Conservation (phyloP, 2,888 invertebrate genomes). For the Minunthozetes semirufus region DNA sequence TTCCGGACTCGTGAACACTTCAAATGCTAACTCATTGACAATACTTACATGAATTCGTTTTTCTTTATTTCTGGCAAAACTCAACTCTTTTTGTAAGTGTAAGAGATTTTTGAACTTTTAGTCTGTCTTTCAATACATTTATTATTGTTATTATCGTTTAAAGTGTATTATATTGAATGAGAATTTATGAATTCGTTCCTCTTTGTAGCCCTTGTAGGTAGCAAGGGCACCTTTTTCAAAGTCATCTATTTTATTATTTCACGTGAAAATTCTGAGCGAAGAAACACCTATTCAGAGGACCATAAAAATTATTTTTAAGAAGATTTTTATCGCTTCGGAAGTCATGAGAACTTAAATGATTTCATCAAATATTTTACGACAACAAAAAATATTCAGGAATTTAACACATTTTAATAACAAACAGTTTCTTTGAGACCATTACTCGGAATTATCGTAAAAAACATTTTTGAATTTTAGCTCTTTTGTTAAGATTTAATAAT, state of each 20-base stretch:
- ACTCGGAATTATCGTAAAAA: too few species aligned
- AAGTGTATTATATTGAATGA: neutral
- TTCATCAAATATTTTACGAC: too few species aligned
- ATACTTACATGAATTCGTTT: constrained; percentile 16
- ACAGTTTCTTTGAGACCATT: too few species aligned
- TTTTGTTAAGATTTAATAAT: too few species aligned
- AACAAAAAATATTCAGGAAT: too few species aligned
- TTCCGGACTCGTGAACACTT: constrained; percentile 19
- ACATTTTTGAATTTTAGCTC: too few species aligned
- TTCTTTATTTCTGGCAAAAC: constrained; percentile 11
- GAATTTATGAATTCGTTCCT: constrained; percentile 20
- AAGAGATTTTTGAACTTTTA: neutral
- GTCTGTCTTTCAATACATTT: neutral
- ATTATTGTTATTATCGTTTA: constrained; percentile 9
- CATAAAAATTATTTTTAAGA: neutral
- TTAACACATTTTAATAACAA: too few species aligned
- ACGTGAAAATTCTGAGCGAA: neutral
- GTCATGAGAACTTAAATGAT: too few species aligned
- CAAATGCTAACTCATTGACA: constrained; percentile 23
- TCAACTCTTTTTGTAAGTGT: constrained; percentile 17
- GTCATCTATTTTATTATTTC: constrained; percentile 12
- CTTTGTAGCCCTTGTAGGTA: neutral
- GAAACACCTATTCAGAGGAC: neutral
- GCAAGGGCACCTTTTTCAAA: neutral
- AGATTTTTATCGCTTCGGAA: neutral